Percentiles rank a stretch among this genome's conserved stretches.
Evolutionary conservation across 2,797 vertebrate genomes (phyloP).

Genomic region (Sebastes dallii): DNA sequence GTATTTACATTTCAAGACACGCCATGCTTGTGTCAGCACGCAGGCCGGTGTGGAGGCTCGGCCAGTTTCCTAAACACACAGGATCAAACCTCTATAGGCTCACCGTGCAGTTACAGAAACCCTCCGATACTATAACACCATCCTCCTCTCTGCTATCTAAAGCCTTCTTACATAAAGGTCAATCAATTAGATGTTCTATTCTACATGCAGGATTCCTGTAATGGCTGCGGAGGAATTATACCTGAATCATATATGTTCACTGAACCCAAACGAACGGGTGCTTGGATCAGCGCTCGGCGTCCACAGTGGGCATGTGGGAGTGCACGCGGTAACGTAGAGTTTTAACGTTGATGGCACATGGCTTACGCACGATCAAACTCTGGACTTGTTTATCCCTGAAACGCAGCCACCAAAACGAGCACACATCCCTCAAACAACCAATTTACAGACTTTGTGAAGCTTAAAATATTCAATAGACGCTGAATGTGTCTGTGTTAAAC

Average conservation of each 20-base stretch:
- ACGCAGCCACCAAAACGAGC: neutral
- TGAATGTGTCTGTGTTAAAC: neutral
- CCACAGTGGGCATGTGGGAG: neutral
- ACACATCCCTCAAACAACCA: conserved; percentile 17
- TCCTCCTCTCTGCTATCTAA: neutral
- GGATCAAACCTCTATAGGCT: neutral
- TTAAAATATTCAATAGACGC: conserved; percentile 21
- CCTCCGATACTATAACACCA: neutral
- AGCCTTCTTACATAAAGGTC: neutral
- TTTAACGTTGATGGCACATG: neutral
- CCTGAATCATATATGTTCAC: conserved; percentile 13
- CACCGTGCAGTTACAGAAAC: neutral
- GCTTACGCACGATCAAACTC: neutral
- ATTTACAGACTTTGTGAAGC: conserved; percentile 24
- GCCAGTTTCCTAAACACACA: too few species aligned
- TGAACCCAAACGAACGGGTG: neutral
- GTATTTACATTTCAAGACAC: conserved; percentile 2
- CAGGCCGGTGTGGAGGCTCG: too few species aligned
- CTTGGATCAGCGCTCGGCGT: neutral
- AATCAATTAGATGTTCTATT: neutral
- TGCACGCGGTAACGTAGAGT: neutral
- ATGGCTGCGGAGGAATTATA: conserved; percentile 2
- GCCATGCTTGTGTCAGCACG: neutral
- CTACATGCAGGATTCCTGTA: neutral
- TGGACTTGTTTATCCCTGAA: conserved; percentile 2